Evolutionary conservation across 1,140 invertebrate genomes (phyloP).

Genomic region (Neodiprion virginianus): DNA sequence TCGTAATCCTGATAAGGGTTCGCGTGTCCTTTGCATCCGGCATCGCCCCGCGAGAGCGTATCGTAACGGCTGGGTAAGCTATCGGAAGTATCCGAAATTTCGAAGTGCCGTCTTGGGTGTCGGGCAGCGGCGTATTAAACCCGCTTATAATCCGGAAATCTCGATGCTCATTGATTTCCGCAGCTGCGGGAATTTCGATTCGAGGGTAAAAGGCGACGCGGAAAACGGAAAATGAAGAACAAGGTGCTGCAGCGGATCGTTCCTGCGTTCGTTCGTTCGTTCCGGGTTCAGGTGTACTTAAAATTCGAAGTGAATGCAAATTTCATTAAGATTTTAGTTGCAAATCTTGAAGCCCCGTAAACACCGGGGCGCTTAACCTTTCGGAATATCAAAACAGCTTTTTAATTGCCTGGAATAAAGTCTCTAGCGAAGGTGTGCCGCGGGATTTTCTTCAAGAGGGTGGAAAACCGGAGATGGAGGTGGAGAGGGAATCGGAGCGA

Average conservation of each 20-base stretch:
- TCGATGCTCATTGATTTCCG: not conserved
- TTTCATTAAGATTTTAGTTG: slow-evolving; percentile 33
- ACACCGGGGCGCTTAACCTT: slow-evolving; percentile 13
- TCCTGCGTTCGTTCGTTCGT: slow-evolving; percentile 25
- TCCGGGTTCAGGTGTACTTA: slow-evolving; percentile 28
- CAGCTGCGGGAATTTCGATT: not conserved
- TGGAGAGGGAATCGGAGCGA: slow-evolving; percentile 16
- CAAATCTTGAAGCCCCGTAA: slow-evolving; percentile 8
- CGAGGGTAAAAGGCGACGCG: not conserved
- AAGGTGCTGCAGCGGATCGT: not conserved
- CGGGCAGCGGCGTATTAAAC: not conserved
- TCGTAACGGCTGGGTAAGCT: not conserved
- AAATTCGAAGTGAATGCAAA: slow-evolving; percentile 32
- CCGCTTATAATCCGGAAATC: not conserved
- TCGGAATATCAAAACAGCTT: slow-evolving; percentile 6
- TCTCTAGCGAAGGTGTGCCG: not conserved
- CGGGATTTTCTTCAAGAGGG: slow-evolving; percentile 10
- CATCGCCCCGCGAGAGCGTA: not conserved
- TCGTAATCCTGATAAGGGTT: slow-evolving; percentile 1
- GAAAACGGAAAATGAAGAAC: too few relatives aligned
- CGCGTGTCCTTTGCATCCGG: not conserved
- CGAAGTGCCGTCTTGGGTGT: not conserved
- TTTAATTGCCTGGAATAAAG: slow-evolving; percentile 2
- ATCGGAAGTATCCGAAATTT: slow-evolving; percentile 1
- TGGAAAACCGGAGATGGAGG: slow-evolving; percentile 17